A percentile compares a stretch with the other conserved stretches of the same genome.
phyloP scores from a whole-genome alignment of 2,797 vertebrate genomes.

The Pseudomugil tenellus region DNA sequence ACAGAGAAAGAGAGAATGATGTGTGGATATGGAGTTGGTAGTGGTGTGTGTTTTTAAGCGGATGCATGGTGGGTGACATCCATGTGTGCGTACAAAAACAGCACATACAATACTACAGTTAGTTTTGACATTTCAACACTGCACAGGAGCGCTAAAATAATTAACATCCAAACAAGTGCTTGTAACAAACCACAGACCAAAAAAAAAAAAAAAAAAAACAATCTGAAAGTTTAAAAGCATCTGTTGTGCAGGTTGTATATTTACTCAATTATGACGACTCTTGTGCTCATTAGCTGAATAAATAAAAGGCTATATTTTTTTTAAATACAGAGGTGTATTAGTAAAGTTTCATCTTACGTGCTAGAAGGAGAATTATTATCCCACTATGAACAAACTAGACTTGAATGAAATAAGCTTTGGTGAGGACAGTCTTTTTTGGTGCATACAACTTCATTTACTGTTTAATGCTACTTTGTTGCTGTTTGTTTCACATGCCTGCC shows the following conservation, averaged over 20 bases:
- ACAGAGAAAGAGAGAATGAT: slow-evolving; percentile 89
- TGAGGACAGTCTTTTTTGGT: slow-evolving; percentile 21
- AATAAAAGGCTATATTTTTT: background rate
- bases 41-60: background rate
- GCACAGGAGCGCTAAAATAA: slow-evolving; percentile 6
- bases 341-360: background rate
- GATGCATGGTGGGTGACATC: slow-evolving; percentile 36
- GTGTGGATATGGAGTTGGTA: slow-evolving; percentile 57
- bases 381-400: slow-evolving; percentile 21
- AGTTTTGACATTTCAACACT: slow-evolving; percentile 32
- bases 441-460: slow-evolving; percentile 24
- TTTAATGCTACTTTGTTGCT: slow-evolving; percentile 36
- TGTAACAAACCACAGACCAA: slow-evolving; percentile 8
- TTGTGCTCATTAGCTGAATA: slow-evolving; percentile 21
- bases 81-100: slow-evolving; percentile 40
- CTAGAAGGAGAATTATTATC: background rate
- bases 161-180: slow-evolving; percentile 10
- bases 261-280: background rate
- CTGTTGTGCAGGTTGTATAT: slow-evolving; percentile 11
- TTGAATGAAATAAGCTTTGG: slow-evolving; percentile 13
- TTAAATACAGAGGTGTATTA: background rate
- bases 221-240: slow-evolving; percentile 4
- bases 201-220: slow-evolving; percentile 27
- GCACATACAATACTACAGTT: slow-evolving; percentile 69
- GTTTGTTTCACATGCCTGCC: slow-evolving; percentile 59